Base-by-base conservation (phyloP, 2,113 vertebrate species). In the Chitala chitala region DNA sequence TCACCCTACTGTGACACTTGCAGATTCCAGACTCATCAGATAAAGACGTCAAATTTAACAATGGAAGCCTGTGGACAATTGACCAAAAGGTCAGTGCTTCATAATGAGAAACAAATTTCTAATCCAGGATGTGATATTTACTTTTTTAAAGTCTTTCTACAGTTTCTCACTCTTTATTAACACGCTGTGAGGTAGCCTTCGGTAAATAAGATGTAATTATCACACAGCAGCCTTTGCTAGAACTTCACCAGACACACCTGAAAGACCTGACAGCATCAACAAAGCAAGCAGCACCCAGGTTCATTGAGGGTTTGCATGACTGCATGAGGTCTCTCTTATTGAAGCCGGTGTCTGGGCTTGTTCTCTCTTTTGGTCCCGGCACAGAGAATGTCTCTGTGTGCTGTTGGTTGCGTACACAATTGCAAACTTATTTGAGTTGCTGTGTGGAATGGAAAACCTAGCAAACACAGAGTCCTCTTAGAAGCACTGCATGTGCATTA, bases 351-450 rank as follows among this genome's bases (percentile, higher is more conserved):
- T 12, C 24, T 2, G 42, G 40, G 5, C 38, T 9, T 26, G 12
- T 13, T 20, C 4, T 31, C 42, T 46, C 40, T 17, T 24, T n/a
- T 48, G n/a, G n/a, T 68, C 40, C 22, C 15, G 17, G 40, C 64
- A 29, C 4, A 7, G 64, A 68, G 64, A 68, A 68, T 29, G 64
- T 68, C 38, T 22, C 42, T 48, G 64, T 44, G n/a, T 48, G 13
- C 29, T 48, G 64, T 46, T 48, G 22, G 40, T 24, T 68, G 64
- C 22, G 40, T 26, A 46, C 40, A 46, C 42, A 46, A 13, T 6
- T 68, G 64, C 29, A 46, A 68, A 29, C 64, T 44, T 46, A 36
- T 68, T 68, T 46, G 64, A 68, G 42, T 22, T 68, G 64, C 24
- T 5, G 3, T 68, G 64, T 68, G 64, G 24, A 68, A 68, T 68